These are phyloP conservation scores for Equus przewalskii DNA, from an alignment of 2,113 vertebrate species.

Conservation along the genomic window DNA sequence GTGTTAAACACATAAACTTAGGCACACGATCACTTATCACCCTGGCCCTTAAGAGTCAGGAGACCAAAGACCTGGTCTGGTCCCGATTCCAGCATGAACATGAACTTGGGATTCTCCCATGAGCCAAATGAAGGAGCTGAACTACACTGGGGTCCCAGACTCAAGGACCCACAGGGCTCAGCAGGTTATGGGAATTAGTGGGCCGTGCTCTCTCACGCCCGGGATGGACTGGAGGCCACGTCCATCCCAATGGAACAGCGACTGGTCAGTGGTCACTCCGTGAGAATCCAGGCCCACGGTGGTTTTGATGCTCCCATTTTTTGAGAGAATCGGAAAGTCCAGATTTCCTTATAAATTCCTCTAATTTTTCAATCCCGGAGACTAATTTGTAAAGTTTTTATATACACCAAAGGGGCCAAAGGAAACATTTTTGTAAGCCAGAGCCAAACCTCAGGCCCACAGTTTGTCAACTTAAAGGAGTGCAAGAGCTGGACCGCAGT, in stretches of 20 bases:
- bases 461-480: neutral
- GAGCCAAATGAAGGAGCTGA: neutral
- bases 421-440: conserved; percentile 52
- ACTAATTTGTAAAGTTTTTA: conserved; percentile 65
- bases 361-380: conserved; percentile 59
- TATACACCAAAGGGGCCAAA: conserved; percentile 47
- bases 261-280: accelerated
- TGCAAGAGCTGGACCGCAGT: neutral
- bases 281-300: neutral
- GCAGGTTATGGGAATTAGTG: neutral
- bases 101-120: neutral
- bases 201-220: accelerated
- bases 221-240: neutral
- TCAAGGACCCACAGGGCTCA: neutral
- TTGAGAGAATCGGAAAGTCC: neutral
- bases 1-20: neutral
- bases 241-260: accelerated
- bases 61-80: neutral
- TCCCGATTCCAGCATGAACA: neutral
- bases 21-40: neutral
- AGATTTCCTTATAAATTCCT: conserved; percentile 56
- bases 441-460: conserved; percentile 62
- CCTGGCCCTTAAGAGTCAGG: neutral
- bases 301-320: neutral
- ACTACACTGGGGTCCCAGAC: neutral